These are phyloP conservation scores for Nymphicus hollandicus DNA, from an alignment of 2,113 vertebrate species.

Conservation along the genomic window DNA sequence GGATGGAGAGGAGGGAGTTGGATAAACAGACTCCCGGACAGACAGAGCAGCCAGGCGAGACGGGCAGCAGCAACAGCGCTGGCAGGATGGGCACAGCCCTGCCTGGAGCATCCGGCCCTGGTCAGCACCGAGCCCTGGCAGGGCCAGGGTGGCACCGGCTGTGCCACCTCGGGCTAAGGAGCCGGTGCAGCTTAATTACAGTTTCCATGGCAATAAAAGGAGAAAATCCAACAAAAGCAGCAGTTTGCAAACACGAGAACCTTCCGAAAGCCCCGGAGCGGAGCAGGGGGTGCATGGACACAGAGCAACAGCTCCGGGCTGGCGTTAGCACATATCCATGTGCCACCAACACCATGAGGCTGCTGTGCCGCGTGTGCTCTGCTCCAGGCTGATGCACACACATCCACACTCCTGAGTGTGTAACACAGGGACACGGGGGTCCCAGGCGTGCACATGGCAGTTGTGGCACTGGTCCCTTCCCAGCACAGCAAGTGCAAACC, in stretches of 20 bases:
- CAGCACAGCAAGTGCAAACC: background rate
- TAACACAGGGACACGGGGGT: fast-evolving
- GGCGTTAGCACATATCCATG: background rate
- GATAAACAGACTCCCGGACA: slow-evolving; percentile 43
- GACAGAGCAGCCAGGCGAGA: slow-evolving; percentile 6
- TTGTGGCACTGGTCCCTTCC: background rate
- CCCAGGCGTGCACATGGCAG: fast-evolving
- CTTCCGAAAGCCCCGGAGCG: background rate
- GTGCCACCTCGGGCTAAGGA: background rate
- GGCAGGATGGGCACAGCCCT: background rate
- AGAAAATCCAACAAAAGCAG: background rate
- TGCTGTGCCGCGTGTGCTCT: fast-evolving
- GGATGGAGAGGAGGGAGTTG: slow-evolving; percentile 66
- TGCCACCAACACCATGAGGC: background rate
- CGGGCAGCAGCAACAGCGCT: background rate
- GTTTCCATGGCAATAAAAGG: slow-evolving; percentile 62
- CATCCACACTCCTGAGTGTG: fast-evolving
- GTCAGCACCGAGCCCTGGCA: background rate
- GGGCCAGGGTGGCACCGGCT: background rate
- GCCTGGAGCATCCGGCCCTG: background rate
- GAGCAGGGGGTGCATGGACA: fast-evolving
- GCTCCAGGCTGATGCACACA: background rate
- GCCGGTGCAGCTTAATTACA: background rate
- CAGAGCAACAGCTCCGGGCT: background rate
- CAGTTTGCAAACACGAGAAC: slow-evolving; percentile 29